Percentiles rank a stretch among this genome's conserved stretches.
Evolutionary conservation across 2,113 vertebrate species (phyloP).

Genomic region (Aphyosemion australe): DNA sequence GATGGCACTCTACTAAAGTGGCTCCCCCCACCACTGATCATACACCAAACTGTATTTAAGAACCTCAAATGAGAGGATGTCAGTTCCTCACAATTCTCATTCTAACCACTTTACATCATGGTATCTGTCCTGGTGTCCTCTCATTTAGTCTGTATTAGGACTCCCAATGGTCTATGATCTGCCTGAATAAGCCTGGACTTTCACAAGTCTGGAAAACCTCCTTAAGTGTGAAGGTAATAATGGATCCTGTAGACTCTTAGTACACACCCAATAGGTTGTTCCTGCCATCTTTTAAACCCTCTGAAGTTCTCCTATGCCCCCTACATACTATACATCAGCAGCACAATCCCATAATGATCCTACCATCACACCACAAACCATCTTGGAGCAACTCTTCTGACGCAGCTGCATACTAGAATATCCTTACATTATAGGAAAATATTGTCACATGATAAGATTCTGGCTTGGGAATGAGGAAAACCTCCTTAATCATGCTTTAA

Average conservation of each 20-base stretch:
- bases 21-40: slow-evolving; percentile 54
- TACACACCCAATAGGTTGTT: background rate
- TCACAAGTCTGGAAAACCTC: background rate
- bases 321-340: too few species aligned
- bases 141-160: background rate
- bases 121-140: slow-evolving; percentile 27
- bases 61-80: slow-evolving; percentile 55
- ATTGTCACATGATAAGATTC: too few species aligned
- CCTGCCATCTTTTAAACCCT: background rate
- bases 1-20: slow-evolving; percentile 59
- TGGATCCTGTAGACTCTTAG: background rate
- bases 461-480: too few species aligned
- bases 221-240: background rate
- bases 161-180: background rate
- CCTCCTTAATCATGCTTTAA: too few species aligned
- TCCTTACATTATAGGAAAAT: too few species aligned
- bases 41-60: slow-evolving; percentile 33
- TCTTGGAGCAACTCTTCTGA: too few species aligned
- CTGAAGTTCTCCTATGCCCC: background rate
- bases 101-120: slow-evolving; percentile 28
- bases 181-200: background rate
- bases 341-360: too few species aligned
- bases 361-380: too few species aligned
- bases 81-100: slow-evolving; percentile 20
- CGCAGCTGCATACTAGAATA: too few species aligned